These are phyloP conservation scores for Celastrina argiolus DNA, from an alignment of 2,888 invertebrate genomes.

Conservation along the genomic window DNA sequence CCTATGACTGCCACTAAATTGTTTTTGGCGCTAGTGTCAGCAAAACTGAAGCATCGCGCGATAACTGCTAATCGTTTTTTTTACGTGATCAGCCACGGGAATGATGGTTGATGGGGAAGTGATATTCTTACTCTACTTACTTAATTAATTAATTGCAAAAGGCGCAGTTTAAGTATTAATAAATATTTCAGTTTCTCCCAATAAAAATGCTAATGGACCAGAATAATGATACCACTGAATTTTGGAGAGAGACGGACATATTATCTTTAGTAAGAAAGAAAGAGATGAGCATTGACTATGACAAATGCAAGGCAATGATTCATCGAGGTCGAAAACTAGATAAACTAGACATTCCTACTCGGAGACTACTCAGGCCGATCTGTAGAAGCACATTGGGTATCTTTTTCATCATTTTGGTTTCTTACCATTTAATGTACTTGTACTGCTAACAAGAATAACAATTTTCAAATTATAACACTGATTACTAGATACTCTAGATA, in stretches of 20 bases:
- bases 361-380: constrained; percentile 54
- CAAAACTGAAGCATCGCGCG: no score
- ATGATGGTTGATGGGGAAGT: no score
- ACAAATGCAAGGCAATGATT: constrained; percentile 45
- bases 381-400: constrained; percentile 55
- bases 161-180: not conserved
- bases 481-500: no score
- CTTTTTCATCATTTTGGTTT: not conserved
- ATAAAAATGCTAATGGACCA: constrained; percentile 57
- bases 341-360: constrained; percentile 42
- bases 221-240: constrained; percentile 61
- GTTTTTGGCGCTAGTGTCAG: no score
- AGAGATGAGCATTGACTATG: constrained; percentile 53
- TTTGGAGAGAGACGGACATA: constrained; percentile 67
- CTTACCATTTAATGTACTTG: no score
- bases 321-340: constrained; percentile 33
- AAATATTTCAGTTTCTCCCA: constrained; percentile 52
- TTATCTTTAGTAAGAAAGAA: constrained; percentile 51
- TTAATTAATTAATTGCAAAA: not conserved
- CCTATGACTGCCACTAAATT: no score
- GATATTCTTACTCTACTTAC: no score
- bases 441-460: no score
- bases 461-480: no score
- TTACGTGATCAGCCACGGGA: no score
- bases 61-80: no score